Conservation (phyloP, 2,888 invertebrate genomes). For the Orthosia incerta region DNA sequence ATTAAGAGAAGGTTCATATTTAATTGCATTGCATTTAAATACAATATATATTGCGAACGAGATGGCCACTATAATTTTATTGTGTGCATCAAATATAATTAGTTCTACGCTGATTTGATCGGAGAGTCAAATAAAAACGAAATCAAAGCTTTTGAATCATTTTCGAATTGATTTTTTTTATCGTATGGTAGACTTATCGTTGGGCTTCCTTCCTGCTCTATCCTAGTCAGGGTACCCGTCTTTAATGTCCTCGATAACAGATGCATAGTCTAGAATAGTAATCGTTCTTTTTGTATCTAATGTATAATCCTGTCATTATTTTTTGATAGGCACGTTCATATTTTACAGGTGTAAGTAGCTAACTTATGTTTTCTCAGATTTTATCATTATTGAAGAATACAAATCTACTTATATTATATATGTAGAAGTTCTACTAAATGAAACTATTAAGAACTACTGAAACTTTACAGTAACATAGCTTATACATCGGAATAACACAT, state of each 20-base stretch:
- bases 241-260: neutral
- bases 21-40: neutral
- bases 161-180: neutral
- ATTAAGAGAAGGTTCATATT: constrained; percentile 3
- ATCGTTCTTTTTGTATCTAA: neutral
- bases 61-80: constrained; percentile 44
- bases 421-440: no score
- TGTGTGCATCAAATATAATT: constrained; percentile 60
- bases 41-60: constrained; percentile 16
- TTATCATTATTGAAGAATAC: neutral
- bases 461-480: no score
- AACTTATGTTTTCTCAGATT: neutral
- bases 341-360: neutral
- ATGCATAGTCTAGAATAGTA: constrained; percentile 6
- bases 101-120: constrained; percentile 45
- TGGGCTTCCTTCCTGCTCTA: neutral
- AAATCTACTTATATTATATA: no score
- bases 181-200: neutral
- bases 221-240: neutral
- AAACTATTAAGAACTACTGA: no score
- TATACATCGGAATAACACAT: no score
- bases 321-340: neutral
- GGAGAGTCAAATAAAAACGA: constrained; percentile 18
- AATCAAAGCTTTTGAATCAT: constrained; percentile 10
- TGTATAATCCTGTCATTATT: neutral